A percentile compares a stretch with the other conserved stretches of the same genome.
These are phyloP conservation scores for Zeus faber DNA, from an alignment of 2,113 vertebrate species.

Conservation along the genomic window DNA sequence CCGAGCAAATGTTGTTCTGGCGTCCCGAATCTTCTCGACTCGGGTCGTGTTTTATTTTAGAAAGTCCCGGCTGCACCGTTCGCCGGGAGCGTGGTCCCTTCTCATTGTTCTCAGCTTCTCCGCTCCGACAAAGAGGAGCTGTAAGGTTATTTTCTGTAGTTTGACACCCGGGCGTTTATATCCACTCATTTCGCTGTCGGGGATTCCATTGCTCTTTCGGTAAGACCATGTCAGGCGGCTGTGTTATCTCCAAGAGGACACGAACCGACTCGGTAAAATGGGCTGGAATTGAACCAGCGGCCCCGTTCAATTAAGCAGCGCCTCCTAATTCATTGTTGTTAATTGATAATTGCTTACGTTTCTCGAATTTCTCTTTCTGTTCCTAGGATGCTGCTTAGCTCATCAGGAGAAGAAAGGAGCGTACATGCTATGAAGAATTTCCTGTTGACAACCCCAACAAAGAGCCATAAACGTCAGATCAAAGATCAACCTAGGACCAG, in stretches of 20 bases:
- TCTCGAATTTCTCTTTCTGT: slow-evolving; percentile 19
- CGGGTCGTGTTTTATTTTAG: background rate
- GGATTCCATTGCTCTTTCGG: too few species aligned
- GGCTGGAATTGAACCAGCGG: too few species aligned
- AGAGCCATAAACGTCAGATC: slow-evolving; percentile 52
- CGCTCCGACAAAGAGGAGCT: slow-evolving; percentile 40
- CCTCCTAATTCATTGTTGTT: background rate
- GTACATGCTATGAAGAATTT: slow-evolving; percentile 31
- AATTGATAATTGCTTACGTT: slow-evolving; percentile 2
- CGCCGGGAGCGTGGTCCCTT: too few species aligned
- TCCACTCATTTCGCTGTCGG: too few species aligned
- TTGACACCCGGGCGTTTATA: too few species aligned
- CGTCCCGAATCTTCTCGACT: background rate
- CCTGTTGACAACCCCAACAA: slow-evolving; percentile 58
- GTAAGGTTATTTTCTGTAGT: slow-evolving; percentile 3
- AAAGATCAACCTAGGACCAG: background rate
- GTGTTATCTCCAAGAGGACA: too few species aligned
- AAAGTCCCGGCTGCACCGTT: too few species aligned
- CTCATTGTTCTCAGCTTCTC: slow-evolving; percentile 59
- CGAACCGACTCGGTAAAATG: too few species aligned
- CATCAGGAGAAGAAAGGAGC: slow-evolving; percentile 52
- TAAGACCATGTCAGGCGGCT: too few species aligned
- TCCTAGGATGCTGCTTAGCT: slow-evolving; percentile 64
- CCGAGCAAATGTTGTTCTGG: background rate
- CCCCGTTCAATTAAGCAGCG: too few species aligned